Evolutionary conservation across 2,113 vertebrate genomes (phyloP).

Genomic region (Istiophorus platypterus): DNA sequence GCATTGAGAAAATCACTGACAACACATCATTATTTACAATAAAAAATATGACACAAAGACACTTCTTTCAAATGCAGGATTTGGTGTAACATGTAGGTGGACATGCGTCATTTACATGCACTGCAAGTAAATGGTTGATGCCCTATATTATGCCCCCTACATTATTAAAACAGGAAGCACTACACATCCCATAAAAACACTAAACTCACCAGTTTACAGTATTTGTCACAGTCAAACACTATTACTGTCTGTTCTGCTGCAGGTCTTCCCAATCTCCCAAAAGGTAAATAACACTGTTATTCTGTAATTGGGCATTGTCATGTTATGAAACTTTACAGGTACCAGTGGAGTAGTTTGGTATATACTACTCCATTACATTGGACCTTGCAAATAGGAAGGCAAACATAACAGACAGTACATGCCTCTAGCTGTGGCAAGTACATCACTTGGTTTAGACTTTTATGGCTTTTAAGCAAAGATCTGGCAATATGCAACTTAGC

Average conservation of each 20-base stretch:
- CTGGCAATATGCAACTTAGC: not conserved
- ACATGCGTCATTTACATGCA: constrained; percentile 14
- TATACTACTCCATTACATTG: too few species aligned
- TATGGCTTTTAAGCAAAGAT: not conserved
- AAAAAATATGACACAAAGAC: constrained; percentile 46
- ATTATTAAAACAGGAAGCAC: not conserved
- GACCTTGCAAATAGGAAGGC: not conserved
- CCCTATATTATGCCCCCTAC: too few species aligned
- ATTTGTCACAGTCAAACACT: constrained; percentile 3
- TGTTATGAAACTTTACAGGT: not conserved
- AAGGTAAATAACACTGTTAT: not conserved
- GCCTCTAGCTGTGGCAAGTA: constrained; percentile 5
- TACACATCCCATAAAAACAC: constrained; percentile 9
- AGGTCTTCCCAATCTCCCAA: not conserved
- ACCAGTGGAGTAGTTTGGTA: not conserved
- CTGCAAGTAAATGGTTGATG: constrained; percentile 7
- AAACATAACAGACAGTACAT: constrained; percentile 7
- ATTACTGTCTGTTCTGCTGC: not conserved
- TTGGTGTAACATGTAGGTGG: constrained; percentile 24
- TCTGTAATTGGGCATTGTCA: not conserved
- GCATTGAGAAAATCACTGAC: constrained; percentile 6
- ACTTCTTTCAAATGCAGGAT: constrained; percentile 17
- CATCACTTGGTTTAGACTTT: constrained; percentile 1
- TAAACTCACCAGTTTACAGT: constrained; percentile 6
- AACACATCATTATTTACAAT: not conserved